Evolutionary conservation across 2,797 vertebrate genomes (phyloP).

Genomic region (Darevskia mixta): DNA sequence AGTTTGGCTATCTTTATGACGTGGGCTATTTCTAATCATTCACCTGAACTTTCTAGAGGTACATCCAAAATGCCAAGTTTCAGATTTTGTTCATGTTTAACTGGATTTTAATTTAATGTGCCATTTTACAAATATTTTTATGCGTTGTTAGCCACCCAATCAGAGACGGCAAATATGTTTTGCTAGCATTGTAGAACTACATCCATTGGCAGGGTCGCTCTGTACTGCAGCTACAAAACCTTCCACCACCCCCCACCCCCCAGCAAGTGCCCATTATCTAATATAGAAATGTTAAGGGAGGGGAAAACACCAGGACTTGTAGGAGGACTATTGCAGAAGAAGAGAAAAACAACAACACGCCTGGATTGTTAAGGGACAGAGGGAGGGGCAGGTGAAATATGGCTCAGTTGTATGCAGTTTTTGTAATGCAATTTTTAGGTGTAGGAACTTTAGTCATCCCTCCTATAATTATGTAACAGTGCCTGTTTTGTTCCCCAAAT

Average conservation of each 20-base stretch:
- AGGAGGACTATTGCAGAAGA: background rate
- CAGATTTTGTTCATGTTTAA: background rate
- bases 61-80: background rate
- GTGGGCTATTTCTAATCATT: background rate
- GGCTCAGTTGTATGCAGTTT: background rate
- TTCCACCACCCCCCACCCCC: background rate
- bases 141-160: background rate
- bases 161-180: background rate
- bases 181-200: background rate
- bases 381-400: background rate
- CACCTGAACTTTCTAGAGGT: background rate
- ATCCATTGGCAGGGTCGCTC: background rate
- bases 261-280: background rate
- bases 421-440: constrained; percentile 6
- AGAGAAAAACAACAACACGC: background rate
- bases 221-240: background rate
- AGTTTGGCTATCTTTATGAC: background rate
- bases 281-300: background rate
- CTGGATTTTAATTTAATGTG: background rate
- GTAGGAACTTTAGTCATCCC: background rate
- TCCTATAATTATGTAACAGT: constrained; percentile 9
- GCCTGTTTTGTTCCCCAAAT: background rate
- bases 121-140: background rate
- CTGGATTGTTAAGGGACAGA: background rate
- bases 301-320: background rate